Base-by-base conservation (phyloP, 2,797 vertebrate species). In the Phrynocephalus forsythii region DNA sequence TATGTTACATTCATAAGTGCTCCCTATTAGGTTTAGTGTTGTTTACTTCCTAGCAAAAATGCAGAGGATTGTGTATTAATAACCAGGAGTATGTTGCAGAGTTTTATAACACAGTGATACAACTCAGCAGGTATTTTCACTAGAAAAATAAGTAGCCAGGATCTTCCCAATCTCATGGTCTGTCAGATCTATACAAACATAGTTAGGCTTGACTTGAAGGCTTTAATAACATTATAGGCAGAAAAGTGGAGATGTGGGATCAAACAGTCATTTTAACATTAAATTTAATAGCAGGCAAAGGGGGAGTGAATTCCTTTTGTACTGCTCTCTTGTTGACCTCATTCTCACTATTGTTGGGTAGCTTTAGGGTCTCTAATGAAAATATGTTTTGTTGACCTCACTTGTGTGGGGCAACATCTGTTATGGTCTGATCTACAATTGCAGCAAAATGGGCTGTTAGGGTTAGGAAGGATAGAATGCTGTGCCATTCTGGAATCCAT, bases 111-210 rank as follows among this genome's bases (percentile, higher is more conserved):
- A 80, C 16, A 69, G 2, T 1, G 3, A 52, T 13, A 22, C 18
- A 44, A 56, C 13, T 18, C 24, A 6, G 26, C 63, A 30, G 1
- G 3, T 28, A 10, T 56, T 75, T 38, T 20, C 28, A 73, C 48
- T 68, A n/a, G 6, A 75, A 30, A 66, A 73, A 91, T 44, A 88
- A 71, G 85, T 73, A 86, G 85, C 20, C 15, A 13, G 18, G 26
- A 8, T 13, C 82, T 1, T 28, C 26, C 38, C n/a, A 26, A 71
- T 86, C 52, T 81, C 33, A 71, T 38, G 50, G 77, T 79, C 38
- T 68, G 66, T 94, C 91, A 91, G 90, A 93, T 86, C 83, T 89
- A 87, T 78, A 68, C 63, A 93, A 94, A 93, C 22, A 80, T 89
- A 28, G 94, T 93, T 92, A 93, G 87, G 80, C 2, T 89, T 85